phyloP scores from a whole-genome alignment of 2,888 invertebrate species.

The Stenolophus ochropezus region DNA sequence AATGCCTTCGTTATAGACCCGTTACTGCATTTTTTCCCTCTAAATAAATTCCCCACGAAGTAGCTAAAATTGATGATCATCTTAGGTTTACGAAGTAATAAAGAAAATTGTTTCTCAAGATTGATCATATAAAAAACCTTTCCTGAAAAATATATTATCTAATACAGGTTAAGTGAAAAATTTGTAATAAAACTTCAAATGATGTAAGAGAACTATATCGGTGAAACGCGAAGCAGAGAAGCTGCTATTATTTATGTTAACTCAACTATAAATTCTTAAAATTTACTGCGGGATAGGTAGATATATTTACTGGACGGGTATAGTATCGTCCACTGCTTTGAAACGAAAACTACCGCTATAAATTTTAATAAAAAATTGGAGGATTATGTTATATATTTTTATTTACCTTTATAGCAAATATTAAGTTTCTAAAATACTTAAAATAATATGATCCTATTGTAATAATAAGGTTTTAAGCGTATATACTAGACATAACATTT shows the following conservation, averaged over 20 bases:
- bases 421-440: too few species aligned
- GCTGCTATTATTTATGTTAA: background rate
- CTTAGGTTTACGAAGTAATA: conserved; percentile 28
- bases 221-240: background rate
- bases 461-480: too few species aligned
- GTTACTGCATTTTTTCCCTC: conserved; percentile 21
- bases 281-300: background rate
- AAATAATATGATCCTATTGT: too few species aligned
- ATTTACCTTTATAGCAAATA: too few species aligned
- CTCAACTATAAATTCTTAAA: background rate
- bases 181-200: background rate
- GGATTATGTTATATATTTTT: too few species aligned
- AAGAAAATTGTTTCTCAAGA: conserved; percentile 47
- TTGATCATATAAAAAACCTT: conserved; percentile 31
- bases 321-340: background rate
- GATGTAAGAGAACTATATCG: background rate
- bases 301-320: background rate
- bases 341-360: background rate
- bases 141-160: conserved; percentile 20
- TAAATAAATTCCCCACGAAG: conserved; percentile 48
- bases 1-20: conserved; percentile 40
- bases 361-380: background rate
- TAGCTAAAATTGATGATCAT: conserved; percentile 38
- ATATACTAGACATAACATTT: too few species aligned
- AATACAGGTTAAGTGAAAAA: background rate